phyloP scores from a whole-genome alignment of 2,888 invertebrate genomes.

The Campopleginae sp. region DNA sequence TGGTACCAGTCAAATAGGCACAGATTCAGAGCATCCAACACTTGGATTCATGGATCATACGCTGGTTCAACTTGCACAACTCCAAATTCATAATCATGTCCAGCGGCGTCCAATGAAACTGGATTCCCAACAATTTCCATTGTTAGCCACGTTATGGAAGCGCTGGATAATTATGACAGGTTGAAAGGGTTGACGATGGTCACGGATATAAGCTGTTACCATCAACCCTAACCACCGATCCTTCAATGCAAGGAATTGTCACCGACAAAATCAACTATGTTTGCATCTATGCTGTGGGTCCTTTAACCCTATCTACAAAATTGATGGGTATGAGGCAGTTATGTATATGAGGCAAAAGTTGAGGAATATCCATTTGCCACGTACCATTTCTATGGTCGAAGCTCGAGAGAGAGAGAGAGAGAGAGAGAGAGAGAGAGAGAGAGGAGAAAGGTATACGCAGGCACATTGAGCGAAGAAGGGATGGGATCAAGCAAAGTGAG shows the following conservation, averaged over 20 bases:
- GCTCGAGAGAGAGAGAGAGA: conserved; percentile 37
- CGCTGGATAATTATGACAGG: conserved; percentile 62
- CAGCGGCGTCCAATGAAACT: conserved; percentile 25
- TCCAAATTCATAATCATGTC: neutral
- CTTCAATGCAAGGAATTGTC: conserved; percentile 36
- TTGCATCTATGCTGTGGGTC: conserved; percentile 27
- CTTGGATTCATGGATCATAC: neutral
- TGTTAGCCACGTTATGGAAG: conserved; percentile 59
- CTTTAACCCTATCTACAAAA: conserved; percentile 25
- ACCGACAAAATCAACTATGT: conserved; percentile 52
- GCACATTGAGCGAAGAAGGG: conserved; percentile 47
- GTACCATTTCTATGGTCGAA: conserved; percentile 32
- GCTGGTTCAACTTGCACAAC: neutral
- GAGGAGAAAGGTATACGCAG: conserved; percentile 42
- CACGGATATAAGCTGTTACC: conserved; percentile 23
- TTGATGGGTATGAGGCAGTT: conserved; percentile 1
- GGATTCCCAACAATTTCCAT: conserved; percentile 60
- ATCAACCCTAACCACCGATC: conserved; percentile 14
- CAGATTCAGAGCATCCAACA: neutral
- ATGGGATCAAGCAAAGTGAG: conserved; percentile 53
- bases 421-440: conserved; percentile 24
- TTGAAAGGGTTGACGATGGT: conserved; percentile 44
- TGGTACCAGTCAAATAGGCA: conserved; percentile 14
- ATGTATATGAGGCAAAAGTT: conserved; percentile 8
- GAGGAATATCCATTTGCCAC: conserved; percentile 16